These are phyloP conservation scores for Palaemon carinicauda DNA, from an alignment of 1,140 invertebrate genomes.

Conservation along the genomic window DNA sequence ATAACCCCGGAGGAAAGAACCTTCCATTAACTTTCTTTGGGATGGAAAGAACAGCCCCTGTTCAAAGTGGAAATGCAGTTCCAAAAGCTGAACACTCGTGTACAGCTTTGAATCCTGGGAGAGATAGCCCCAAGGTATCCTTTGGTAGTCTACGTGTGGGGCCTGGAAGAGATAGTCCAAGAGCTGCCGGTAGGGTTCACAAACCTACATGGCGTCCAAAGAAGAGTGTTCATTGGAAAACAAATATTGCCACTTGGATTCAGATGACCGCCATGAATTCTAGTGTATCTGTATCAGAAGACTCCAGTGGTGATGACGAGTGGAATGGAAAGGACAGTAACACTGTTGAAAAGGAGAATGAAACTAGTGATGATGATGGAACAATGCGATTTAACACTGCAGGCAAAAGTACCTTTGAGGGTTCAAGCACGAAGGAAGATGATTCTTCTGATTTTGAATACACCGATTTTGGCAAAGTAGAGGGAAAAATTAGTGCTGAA, in stretches of 20 bases:
- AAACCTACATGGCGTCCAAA: slow-evolving; percentile 32
- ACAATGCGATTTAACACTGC: slow-evolving; percentile 50
- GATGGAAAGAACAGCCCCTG: too few relatives aligned
- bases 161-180: slow-evolving; percentile 14
- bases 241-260: slow-evolving; percentile 54
- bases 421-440: slow-evolving; percentile 18
- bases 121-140: slow-evolving; percentile 12
- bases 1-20: too few relatives aligned
- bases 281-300: slow-evolving; percentile 22
- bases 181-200: slow-evolving; percentile 10
- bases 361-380: slow-evolving; percentile 43
- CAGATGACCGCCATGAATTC: slow-evolving; percentile 46
- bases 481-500: not conserved
- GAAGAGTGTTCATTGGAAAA: slow-evolving; percentile 46
- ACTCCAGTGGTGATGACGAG: not conserved
- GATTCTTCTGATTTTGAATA: slow-evolving; percentile 47
- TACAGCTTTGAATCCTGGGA: not conserved
- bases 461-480: slow-evolving; percentile 11
- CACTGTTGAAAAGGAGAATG: not conserved
- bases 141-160: not conserved
- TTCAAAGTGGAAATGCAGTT: too few relatives aligned
- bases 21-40: too few relatives aligned
- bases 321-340: not conserved
- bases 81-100: too few relatives aligned
- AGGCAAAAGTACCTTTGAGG: slow-evolving; percentile 16